These are phyloP conservation scores for Scylla paramamosain DNA, from an alignment of 1,140 invertebrate species.

Conservation along the genomic window DNA sequence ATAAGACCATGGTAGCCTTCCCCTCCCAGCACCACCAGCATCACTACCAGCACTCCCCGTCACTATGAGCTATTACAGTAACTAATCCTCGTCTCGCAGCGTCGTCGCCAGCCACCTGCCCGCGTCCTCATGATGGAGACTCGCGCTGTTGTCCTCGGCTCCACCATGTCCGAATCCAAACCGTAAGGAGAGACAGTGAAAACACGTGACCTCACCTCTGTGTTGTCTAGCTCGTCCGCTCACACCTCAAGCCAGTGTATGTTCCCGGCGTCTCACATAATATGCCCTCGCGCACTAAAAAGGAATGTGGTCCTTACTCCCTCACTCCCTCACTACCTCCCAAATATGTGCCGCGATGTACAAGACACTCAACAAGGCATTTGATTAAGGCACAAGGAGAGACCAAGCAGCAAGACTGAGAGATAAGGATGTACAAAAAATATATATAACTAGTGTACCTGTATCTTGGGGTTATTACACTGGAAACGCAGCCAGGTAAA, in stretches of 20 bases:
- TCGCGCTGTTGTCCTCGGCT: not conserved
- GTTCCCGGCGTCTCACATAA: not conserved
- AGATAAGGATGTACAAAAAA: not conserved
- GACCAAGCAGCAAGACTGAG: not conserved
- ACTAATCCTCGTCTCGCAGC: too few species aligned
- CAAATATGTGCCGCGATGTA: not conserved
- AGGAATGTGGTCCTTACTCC: constrained; percentile 8
- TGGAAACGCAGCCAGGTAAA: not conserved
- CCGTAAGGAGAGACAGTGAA: not conserved
- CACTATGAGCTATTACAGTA: too few species aligned
- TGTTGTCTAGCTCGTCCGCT: not conserved
- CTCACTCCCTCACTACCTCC: not conserved
- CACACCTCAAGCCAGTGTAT: not conserved
- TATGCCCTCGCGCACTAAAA: not conserved
- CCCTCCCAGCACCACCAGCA: too few species aligned
- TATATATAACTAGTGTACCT: not conserved
- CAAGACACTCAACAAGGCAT: constrained; percentile 11
- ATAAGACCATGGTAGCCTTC: too few species aligned
- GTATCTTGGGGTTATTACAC: too few species aligned
- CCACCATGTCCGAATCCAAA: not conserved
- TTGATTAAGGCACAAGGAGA: not conserved
- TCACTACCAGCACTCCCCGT: too few species aligned
- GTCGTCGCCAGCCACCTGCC: not conserved
- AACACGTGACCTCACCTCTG: not conserved
- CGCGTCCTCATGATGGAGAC: not conserved